Evolutionary conservation across 2,888 invertebrate species (phyloP), one percentile per base, ranked within the genome.

Genomic region (Hyles lineata): DNA sequence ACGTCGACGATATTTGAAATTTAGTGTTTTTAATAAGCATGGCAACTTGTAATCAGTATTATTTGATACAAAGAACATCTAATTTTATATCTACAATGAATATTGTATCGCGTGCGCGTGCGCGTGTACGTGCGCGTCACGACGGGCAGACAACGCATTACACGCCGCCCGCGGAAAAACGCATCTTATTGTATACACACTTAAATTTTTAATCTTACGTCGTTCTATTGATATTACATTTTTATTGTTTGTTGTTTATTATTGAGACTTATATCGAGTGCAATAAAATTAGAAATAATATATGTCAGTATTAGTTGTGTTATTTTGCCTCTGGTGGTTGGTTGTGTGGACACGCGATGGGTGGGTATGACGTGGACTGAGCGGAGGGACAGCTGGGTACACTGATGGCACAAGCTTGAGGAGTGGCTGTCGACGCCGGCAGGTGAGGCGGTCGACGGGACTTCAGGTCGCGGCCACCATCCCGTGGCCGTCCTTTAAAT

Each of bases 21-120:
- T 55, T 17, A 55, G n/a, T 55, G 55, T 55, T n/a, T n/a, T 55
- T n/a, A n/a, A 7, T 55, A 70, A 70, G n/a, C 52, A 25, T 70
- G 35, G 17, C 67, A 72, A 32, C 52, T 29, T 72, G 43, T 23
- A 11, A 43, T 58, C 25, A 72, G 74, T 74, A 76, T 76, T 78
- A 76, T 52, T 21, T 21, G 35, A 35, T 63, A 21, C n/a, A 35
- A 35, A 35, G 21, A 63, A 63, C 7, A 35, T 11, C 43, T 55
- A 0, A 19, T 6, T 55, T n/a, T 55, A 17, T n/a, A 19, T 55
- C 4, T n/a, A 55, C 55, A n/a, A 55, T 55, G 29, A 29, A 5
- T 29, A 5, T 29, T 29, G 29, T n/a, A 19, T n/a, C 6, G n/a
- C 43, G 17, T 55, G 55, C n/a, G 55, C 55, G 55, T 55, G n/a